phyloP scores from a whole-genome alignment of 2,888 invertebrate species.

The Tinea semifulvella region DNA sequence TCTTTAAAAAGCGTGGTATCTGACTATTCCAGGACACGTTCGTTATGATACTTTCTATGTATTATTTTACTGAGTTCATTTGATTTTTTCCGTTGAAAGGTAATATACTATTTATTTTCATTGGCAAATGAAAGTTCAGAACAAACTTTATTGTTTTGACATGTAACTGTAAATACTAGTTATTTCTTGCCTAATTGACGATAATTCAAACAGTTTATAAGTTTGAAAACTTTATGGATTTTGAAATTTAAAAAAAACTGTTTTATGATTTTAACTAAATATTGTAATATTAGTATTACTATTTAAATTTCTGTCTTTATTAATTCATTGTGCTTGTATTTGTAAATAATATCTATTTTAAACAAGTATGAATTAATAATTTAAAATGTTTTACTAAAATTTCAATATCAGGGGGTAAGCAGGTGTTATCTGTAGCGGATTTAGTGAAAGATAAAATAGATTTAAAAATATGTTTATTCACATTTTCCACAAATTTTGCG shows the following conservation, averaged over 20 bases:
- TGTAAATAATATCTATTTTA: not conserved
- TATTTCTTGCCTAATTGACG: constrained; percentile 47
- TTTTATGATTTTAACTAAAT: not conserved
- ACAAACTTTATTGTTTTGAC: too few relatives aligned
- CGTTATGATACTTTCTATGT: too few relatives aligned
- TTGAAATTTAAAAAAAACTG: not conserved
- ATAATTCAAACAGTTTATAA: constrained; percentile 19
- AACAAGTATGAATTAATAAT: not conserved
- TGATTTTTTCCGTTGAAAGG: too few relatives aligned
- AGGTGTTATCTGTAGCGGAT: too few relatives aligned
- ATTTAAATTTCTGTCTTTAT: not conserved
- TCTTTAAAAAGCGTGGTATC: too few relatives aligned
- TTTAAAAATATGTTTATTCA: constrained; percentile 24
- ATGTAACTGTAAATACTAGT: constrained; percentile 42
- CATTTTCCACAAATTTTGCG: constrained; percentile 30
- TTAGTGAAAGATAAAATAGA: not conserved
- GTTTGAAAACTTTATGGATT: not conserved
- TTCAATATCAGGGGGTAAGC: too few relatives aligned
- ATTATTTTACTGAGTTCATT: too few relatives aligned
- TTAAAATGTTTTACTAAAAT: too few relatives aligned
- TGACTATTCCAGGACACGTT: too few relatives aligned
- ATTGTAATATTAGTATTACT: not conserved
- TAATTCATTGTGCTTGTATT: not conserved
- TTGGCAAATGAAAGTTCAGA: too few relatives aligned
- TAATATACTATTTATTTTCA: too few relatives aligned